A percentile compares a stretch with the other conserved stretches of the same genome.
Conservation (phyloP, 1,140 invertebrate genomes). For the Temnothorax longispinosus region DNA sequence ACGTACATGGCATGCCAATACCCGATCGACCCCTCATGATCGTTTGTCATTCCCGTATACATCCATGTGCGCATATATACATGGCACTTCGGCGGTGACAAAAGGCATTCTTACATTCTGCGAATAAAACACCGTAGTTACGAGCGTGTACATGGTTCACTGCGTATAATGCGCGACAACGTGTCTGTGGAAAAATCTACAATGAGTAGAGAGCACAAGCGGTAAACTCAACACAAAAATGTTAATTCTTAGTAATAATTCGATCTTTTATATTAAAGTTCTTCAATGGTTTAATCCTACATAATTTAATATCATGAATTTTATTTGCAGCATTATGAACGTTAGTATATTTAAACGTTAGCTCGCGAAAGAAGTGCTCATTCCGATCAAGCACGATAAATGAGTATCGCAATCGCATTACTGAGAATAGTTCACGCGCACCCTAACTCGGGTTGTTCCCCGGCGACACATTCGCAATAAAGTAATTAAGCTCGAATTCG, state of each 20-base stretch:
- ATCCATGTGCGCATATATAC: constrained; percentile 18
- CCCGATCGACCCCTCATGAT: constrained; percentile 80
- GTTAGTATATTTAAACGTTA: not conserved
- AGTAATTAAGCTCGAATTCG: constrained; percentile 63
- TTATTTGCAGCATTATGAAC: not conserved
- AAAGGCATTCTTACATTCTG: constrained; percentile 65
- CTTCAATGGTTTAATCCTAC: too few relatives aligned
- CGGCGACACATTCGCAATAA: constrained; percentile 59
- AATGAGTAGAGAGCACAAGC: not conserved
- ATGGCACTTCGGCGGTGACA: not conserved
- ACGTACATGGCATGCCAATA: constrained; percentile 81
- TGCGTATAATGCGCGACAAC: not conserved
- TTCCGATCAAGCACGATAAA: not conserved
- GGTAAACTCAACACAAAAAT: not conserved
- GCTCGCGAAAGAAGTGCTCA: not conserved
- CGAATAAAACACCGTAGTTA: not conserved
- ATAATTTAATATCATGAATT: not conserved
- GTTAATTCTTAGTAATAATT: not conserved
- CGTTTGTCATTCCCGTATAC: constrained; percentile 80
- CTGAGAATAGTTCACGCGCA: constrained; percentile 4
- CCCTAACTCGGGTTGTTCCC: constrained; percentile 17
- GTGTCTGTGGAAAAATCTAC: not conserved
- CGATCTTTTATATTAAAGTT: not conserved
- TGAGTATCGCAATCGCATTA: constrained; percentile 6
- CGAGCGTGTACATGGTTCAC: not conserved